These are phyloP conservation scores for Rhodophaea formosa DNA, from an alignment of 2,888 invertebrate species.

Conservation along the genomic window DNA sequence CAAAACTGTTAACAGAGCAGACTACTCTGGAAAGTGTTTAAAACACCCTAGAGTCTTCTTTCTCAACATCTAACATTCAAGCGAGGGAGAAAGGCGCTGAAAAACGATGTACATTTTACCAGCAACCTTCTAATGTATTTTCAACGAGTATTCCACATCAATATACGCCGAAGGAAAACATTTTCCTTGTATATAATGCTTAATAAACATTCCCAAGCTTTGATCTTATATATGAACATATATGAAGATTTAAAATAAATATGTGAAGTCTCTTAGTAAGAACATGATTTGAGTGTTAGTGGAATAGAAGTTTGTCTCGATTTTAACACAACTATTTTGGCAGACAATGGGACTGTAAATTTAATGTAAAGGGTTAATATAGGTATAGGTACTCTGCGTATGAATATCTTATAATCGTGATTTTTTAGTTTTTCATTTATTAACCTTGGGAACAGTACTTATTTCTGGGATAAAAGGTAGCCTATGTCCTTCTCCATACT, in stretches of 20 bases:
- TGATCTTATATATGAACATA: not conserved
- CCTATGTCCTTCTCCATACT: no score
- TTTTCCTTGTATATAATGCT: not conserved
- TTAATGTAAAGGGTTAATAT: no score
- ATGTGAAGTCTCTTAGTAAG: no score
- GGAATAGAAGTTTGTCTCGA: no score
- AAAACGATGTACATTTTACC: conserved; percentile 1
- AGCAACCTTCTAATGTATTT: conserved; percentile 4
- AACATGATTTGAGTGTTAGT: no score
- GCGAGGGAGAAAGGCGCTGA: not conserved
- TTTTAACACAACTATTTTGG: no score
- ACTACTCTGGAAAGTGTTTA: not conserved
- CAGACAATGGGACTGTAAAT: no score
- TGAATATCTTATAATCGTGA: no score
- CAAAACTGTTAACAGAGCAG: not conserved
- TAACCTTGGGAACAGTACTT: no score
- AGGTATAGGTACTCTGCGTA: no score
- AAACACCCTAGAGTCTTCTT: not conserved
- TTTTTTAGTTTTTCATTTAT: no score
- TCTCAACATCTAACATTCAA: not conserved
- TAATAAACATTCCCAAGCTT: not conserved
- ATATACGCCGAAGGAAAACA: not conserved
- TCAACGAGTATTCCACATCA: conserved; percentile 6
- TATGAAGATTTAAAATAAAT: not conserved
- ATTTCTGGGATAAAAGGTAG: no score